phyloP scores from a whole-genome alignment of 2,113 vertebrate species.

The Carlito syrichta region DNA sequence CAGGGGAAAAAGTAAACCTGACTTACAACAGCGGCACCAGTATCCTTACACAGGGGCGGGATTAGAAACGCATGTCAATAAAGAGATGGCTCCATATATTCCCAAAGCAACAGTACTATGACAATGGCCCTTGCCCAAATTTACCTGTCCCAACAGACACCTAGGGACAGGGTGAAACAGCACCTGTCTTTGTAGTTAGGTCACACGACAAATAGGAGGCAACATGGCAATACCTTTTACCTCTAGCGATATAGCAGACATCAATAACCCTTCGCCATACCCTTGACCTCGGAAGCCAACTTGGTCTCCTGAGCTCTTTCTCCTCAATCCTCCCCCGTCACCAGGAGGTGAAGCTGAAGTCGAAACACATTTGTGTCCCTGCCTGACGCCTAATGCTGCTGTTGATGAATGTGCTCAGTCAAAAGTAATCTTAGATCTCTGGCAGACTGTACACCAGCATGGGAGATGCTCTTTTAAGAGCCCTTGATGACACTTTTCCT shows the following conservation, averaged over 20 bases:
- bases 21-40: background rate
- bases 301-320: background rate
- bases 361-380: background rate
- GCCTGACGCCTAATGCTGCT: background rate
- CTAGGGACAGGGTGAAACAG: background rate
- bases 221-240: background rate
- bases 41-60: background rate
- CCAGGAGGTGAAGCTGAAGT: background rate
- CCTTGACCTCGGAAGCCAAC: background rate
- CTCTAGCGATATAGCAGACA: background rate
- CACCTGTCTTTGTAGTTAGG: background rate
- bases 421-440: background rate
- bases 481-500: background rate
- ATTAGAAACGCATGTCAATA: background rate
- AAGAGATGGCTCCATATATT: background rate
- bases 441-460: background rate
- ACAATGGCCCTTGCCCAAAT: background rate
- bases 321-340: background rate
- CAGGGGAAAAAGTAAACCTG: background rate
- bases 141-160: background rate
- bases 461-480: background rate
- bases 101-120: background rate
- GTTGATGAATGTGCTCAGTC: background rate
- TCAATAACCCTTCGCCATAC: background rate
- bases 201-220: background rate